Evolutionary conservation across 1,140 invertebrate species (phyloP).

Genomic region (Philaenus spumarius): DNA sequence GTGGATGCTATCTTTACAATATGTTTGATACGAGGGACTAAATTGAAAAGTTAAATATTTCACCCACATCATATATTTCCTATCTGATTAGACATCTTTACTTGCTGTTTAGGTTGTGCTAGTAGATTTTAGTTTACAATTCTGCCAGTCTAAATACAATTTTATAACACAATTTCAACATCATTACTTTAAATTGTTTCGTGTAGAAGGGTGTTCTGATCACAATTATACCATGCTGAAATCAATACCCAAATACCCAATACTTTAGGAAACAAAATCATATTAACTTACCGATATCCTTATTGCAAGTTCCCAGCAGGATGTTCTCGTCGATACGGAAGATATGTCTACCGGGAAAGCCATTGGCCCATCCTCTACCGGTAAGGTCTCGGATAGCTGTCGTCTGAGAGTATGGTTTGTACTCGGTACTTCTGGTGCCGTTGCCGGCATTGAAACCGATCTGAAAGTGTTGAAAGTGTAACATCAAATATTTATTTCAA

Average conservation of each 20-base stretch:
- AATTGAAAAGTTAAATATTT: too few species aligned
- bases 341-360: constrained; percentile 81
- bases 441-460: constrained; percentile 95
- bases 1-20: too few species aligned
- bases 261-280: background rate
- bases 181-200: background rate
- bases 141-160: too few species aligned
- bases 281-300: constrained; percentile 70
- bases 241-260: constrained; percentile 15
- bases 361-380: constrained; percentile 78
- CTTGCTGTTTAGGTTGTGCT: too few species aligned
- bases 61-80: too few species aligned
- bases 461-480: constrained; percentile 46
- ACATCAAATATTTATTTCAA: too few species aligned
- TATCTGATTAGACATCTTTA: too few species aligned
- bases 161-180: too few species aligned
- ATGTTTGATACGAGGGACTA: too few species aligned
- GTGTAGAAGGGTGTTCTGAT: too few species aligned
- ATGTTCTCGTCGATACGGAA: constrained; percentile 94
- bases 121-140: too few species aligned
- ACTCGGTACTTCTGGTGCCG: constrained; percentile 83
- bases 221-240: too few species aligned
- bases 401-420: constrained; percentile 82
- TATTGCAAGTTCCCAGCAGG: constrained; percentile 84
- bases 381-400: constrained; percentile 76